These are phyloP conservation scores for Lontra canadensis DNA, from an alignment of 2,113 vertebrate genomes.

Conservation along the genomic window DNA sequence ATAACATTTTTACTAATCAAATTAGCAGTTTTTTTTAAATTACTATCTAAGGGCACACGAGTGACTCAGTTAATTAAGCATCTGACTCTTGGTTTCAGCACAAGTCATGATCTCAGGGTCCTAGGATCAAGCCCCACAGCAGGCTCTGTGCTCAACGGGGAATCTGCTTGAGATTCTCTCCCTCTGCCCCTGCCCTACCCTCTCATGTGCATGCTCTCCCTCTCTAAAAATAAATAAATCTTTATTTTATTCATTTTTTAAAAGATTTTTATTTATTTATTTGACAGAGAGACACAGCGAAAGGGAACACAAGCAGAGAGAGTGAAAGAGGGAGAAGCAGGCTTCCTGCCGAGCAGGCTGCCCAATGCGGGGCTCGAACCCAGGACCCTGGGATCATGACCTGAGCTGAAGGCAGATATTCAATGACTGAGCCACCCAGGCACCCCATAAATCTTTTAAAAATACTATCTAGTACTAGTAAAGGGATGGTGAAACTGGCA, in stretches of 20 bases:
- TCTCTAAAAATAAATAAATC: neutral
- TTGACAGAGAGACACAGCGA: too few species aligned
- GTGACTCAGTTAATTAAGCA: neutral
- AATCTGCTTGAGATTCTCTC: neutral
- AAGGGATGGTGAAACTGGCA: neutral
- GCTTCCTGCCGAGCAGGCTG: too few species aligned
- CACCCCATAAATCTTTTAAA: neutral
- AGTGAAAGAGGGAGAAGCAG: too few species aligned
- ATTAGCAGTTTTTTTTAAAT: neutral
- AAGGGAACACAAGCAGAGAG: too few species aligned
- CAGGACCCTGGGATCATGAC: too few species aligned
- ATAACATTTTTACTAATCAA: neutral
- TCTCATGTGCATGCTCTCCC: neutral
- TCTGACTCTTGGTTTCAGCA: neutral
- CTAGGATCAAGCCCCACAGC: neutral
- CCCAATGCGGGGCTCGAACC: too few species aligned
- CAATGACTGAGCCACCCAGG: too few species aligned
- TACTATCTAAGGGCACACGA: neutral
- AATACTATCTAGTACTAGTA: neutral
- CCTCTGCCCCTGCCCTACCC: neutral
- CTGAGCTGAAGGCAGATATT: too few species aligned
- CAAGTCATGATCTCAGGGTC: neutral
- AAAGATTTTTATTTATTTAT: too few species aligned
- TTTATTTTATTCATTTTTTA: neutral
- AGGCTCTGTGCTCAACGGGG: neutral